Conservation (phyloP, 2,888 invertebrate genomes). For the Steinernema hermaphroditum region DNA sequence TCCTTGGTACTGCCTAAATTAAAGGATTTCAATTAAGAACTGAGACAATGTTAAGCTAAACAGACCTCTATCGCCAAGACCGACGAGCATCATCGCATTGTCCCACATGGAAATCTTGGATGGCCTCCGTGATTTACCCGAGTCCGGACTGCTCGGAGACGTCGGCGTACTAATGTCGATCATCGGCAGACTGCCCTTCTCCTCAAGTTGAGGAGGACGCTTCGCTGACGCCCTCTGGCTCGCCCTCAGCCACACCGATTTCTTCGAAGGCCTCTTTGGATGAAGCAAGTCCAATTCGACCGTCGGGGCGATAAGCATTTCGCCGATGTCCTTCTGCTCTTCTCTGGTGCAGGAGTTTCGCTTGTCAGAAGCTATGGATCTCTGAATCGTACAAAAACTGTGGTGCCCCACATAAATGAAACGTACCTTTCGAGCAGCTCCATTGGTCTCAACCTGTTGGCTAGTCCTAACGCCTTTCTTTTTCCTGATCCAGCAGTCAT, state of each 20-base stretch:
- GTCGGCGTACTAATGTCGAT: slow-evolving; percentile 54
- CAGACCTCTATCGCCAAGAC: background rate
- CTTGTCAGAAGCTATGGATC: slow-evolving; percentile 10
- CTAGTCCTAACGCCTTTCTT: slow-evolving; percentile 19
- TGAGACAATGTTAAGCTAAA: background rate
- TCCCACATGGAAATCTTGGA: slow-evolving; percentile 38
- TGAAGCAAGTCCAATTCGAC: background rate
- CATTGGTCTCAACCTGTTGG: slow-evolving; percentile 2
- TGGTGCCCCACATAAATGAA: too few species aligned
- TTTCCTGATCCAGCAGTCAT: slow-evolving; percentile 28
- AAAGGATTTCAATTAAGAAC: background rate
- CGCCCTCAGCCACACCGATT: background rate
- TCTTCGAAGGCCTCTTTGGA: slow-evolving; percentile 7
- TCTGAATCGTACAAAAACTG: too few species aligned
- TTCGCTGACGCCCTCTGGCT: slow-evolving; percentile 5
- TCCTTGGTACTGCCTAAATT: slow-evolving; percentile 21
- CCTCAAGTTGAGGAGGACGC: background rate
- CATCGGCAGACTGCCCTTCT: slow-evolving; percentile 48
- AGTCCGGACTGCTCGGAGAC: slow-evolving; percentile 41
- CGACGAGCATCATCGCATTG: slow-evolving; percentile 37
- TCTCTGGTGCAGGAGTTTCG: background rate
- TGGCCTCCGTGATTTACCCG: slow-evolving; percentile 33
- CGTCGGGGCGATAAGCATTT: background rate
- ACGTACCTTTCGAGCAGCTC: background rate
- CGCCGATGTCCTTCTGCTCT: slow-evolving; percentile 9